Evolutionary conservation across 2,888 invertebrate genomes (phyloP).

Genomic region (Byasa hedistus): DNA sequence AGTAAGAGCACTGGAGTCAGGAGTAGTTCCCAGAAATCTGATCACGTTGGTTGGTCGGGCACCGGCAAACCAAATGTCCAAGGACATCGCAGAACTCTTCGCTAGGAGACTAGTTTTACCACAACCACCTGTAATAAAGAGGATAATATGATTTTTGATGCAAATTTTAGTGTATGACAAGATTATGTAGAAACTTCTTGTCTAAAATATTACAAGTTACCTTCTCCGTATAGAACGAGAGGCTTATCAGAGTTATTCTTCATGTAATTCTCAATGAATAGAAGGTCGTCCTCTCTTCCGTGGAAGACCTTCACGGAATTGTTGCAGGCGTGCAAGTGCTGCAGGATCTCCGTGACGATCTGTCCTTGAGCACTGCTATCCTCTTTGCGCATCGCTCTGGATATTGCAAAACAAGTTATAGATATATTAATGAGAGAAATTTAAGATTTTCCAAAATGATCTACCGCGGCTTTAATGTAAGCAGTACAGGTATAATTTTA

Average conservation of each 20-base stretch:
- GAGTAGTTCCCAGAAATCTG: conserved; percentile 97
- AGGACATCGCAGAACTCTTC: conserved; percentile 91
- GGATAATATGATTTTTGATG: background rate
- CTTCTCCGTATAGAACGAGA: conserved; percentile 94
- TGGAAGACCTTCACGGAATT: conserved; percentile 96
- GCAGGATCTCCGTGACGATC: conserved; percentile 95
- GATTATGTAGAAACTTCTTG: too few species aligned
- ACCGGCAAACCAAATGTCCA: conserved; percentile 85
- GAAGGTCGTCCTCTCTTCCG: conserved; percentile 92
- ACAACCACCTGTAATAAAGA: conserved; percentile 85
- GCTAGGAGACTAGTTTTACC: conserved; percentile 98
- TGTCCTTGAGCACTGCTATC: conserved; percentile 96
- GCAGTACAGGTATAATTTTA: too few species aligned
- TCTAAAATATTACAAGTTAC: conserved; percentile 37
- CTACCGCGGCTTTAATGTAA: too few species aligned
- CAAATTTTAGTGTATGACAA: background rate
- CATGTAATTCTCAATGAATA: conserved; percentile 90
- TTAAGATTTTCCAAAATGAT: too few species aligned
- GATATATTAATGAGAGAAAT: too few species aligned
- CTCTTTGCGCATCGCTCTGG: conserved; percentile 95
- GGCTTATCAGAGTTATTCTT: conserved; percentile 91
- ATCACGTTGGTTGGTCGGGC: conserved; percentile 92
- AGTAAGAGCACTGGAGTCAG: conserved; percentile 96
- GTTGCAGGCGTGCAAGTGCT: conserved; percentile 97
- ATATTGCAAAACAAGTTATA: conserved; percentile 8